Conservation (phyloP, 2,888 invertebrate species). For the Apocheima hispidaria region DNA sequence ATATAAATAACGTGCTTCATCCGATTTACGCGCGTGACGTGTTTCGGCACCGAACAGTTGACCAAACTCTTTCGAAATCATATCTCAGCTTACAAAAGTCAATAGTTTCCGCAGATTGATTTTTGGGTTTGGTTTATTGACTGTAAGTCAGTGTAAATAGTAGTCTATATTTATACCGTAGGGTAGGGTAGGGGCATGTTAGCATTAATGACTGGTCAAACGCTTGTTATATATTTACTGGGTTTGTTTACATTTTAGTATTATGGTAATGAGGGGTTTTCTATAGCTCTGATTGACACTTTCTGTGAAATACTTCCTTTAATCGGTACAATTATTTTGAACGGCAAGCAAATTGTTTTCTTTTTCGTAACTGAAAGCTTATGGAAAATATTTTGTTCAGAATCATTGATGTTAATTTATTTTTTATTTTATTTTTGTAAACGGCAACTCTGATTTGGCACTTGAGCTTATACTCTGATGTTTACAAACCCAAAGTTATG, state of each 20-base stretch:
- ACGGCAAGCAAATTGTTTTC: too few relatives aligned
- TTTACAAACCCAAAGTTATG: slow-evolving; percentile 38
- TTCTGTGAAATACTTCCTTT: not conserved
- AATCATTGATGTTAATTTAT: too few relatives aligned
- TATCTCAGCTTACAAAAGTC: too few relatives aligned
- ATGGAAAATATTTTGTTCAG: too few relatives aligned
- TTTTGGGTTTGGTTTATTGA: slow-evolving; percentile 44
- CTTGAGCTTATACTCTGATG: slow-evolving; percentile 7
- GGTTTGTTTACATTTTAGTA: slow-evolving; percentile 37
- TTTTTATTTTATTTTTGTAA: not conserved
- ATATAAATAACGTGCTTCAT: too few relatives aligned
- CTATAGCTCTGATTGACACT: not conserved
- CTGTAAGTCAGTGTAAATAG: slow-evolving; percentile 83
- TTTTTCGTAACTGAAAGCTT: too few relatives aligned
- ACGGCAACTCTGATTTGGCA: not conserved
- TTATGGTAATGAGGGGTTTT: slow-evolving; percentile 2
- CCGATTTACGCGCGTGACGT: too few relatives aligned
- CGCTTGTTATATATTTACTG: slow-evolving; percentile 56
- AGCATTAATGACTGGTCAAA: slow-evolving; percentile 81
- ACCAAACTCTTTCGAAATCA: too few relatives aligned
- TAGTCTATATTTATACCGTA: slow-evolving; percentile 78
- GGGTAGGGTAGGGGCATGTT: slow-evolving; percentile 78
- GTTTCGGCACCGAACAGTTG: too few relatives aligned
- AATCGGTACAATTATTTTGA: not conserved
- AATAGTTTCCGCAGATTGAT: not conserved